phyloP scores from a whole-genome alignment of 64 coral and sea anemone genomes.

The Acropora tenuis region DNA sequence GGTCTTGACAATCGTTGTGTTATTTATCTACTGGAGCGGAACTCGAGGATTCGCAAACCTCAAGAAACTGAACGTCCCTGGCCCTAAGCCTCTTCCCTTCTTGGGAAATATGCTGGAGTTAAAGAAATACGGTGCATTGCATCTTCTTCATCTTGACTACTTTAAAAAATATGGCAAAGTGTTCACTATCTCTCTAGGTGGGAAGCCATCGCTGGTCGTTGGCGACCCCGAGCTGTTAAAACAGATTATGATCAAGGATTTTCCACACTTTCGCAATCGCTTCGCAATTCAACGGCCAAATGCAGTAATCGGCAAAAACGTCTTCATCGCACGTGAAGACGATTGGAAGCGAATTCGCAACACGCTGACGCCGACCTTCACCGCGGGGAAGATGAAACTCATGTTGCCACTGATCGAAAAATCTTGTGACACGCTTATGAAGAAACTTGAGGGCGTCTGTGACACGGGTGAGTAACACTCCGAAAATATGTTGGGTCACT shows the following conservation, averaged over 20 bases:
- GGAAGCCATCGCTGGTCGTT: conserved; percentile 18
- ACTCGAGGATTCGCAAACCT: conserved; percentile 45
- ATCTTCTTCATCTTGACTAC: conserved; percentile 28
- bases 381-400: conserved; percentile 54
- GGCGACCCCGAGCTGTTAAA: conserved; percentile 69
- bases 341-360: conserved; percentile 74
- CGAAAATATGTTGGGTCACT: too few relatives aligned
- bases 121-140: conserved; percentile 43
- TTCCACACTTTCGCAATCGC: conserved; percentile 65
- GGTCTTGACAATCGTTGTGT: neutral
- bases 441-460: conserved; percentile 65
- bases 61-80: conserved; percentile 63
- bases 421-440: conserved; percentile 53
- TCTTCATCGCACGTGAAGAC: conserved; percentile 45
- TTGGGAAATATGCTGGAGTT: conserved; percentile 67
- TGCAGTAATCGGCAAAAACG: neutral
- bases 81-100: conserved; percentile 62
- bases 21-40: conserved; percentile 57
- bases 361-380: conserved; percentile 73
- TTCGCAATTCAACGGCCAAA: neutral
- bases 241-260: conserved; percentile 70
- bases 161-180: conserved; percentile 78
- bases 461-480: conserved; percentile 46
- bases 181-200: conserved; percentile 47
- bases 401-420: conserved; percentile 53